Base-by-base conservation (phyloP, 2,888 invertebrate species). In the Bellardia bayeri region DNA sequence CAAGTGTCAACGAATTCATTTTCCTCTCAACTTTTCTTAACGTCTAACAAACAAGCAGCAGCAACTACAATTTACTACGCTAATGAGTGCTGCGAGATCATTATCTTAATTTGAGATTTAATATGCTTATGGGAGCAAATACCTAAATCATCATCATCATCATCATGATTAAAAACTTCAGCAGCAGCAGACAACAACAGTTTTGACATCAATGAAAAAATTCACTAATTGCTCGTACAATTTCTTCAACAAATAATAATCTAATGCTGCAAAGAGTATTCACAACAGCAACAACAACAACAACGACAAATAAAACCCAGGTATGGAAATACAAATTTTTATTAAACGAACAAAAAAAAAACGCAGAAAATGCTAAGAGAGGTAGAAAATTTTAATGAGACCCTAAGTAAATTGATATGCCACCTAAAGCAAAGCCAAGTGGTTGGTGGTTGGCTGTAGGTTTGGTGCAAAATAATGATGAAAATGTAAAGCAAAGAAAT, bases 311-410 rank as follows among this genome's bases (percentile, higher is more conserved):
- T 6, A n/a, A 58, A 80, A n/a, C 30, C 23, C 45, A 49, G 45
- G 33, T 14, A 42, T 37, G 42, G 56, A 56, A 45, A 76, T 66
- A 49, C 13, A 66, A 63, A 66, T 23, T 23, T 23, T 64, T 58
- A 76, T 54, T 8, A 78, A 71, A 64, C 49, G 58, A 33, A 64
- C 56, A 49, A 75, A 9, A 3, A 45, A 74, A 33, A n/a, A 42
- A 58, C 40, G 9, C 37, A 54, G 23, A 49, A 86, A 80, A 75
- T 56, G 63, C 78, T 66, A 58, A 82, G 78, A 82, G 78, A 79
- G 86, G 88, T 87, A 87, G 78, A 85, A 89, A 88, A 88, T 89
- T 89, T 89, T 89, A 89, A 89, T 89, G 89, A 89, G 89, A 86
- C 84, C 87, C 87, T 84, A 87, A 74, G 89, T 89, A 89, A 89